Evolutionary conservation across 2,888 invertebrate species (phyloP), one percentile per base, ranked within the genome.

Genomic region (Labia minor): DNA sequence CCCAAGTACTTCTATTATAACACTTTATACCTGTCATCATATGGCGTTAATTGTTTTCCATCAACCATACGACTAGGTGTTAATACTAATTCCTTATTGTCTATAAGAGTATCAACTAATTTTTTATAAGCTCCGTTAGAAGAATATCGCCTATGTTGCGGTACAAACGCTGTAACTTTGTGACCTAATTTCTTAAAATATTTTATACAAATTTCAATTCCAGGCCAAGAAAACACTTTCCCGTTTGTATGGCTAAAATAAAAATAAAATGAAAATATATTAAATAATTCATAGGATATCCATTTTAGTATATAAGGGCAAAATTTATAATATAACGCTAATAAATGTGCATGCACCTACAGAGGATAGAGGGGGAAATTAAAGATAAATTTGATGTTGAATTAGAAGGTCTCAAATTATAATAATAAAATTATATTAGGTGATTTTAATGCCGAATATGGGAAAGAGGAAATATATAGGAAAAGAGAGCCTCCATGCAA

Each of bases 151-250:
- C 87, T 83, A 78, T 84, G 86, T 67, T 85, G 81, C 0, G 93
- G 92, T 1, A 93, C 83, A 75, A 93, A 89, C 0, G 88, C 87
- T 72, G 87, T 87, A 0, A 88, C 87, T 14, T 78, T 77, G 72
- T 92, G 92, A 0, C 92, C 91, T 66, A 86, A 80, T 66, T 80
- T 80, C 65, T 83, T 72, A 74, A 93, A 93, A 76, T 86, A 91
- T 68, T 92, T 85, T 37, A 92, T 83, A 72, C 89, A 87, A 63
- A 92, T 84, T 74, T 87, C 78, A 6, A 93, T 79, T 0, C 91
- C 92, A 73, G 81, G 80, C 11, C 88, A 87, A 1, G 91, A 90
- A 76, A 91, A 93, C 75, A 90, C 92, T n/a, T 73, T 67, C 70
- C 77, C 81, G 62, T 81, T 78, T 0, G 82, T 80, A 73, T 89